Conservation (phyloP, 2,888 invertebrate genomes). For the Helobdella robusta region DNA sequence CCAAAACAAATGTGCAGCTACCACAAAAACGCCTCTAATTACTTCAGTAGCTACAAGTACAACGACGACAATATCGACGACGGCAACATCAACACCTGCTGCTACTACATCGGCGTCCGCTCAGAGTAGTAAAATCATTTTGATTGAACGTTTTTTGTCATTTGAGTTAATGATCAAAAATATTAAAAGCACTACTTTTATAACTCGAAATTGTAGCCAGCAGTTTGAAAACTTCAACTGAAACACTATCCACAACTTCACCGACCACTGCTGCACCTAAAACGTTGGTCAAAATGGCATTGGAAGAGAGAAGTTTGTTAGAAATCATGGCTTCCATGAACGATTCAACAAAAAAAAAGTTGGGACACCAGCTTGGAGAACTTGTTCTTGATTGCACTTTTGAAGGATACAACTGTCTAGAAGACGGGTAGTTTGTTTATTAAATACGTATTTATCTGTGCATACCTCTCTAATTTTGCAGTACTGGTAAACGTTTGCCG, state of each 20-base stretch:
- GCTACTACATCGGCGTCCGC: too few species aligned
- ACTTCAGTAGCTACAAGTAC: background rate
- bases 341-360: background rate
- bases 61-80: background rate
- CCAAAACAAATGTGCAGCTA: background rate
- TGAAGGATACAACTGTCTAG: slow-evolving; percentile 6
- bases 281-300: background rate
- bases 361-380: slow-evolving; percentile 6
- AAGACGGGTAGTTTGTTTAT: background rate
- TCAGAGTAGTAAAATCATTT: too few species aligned
- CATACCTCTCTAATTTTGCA: too few species aligned
- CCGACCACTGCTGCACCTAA: background rate
- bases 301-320: background rate
- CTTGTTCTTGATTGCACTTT: slow-evolving; percentile 6
- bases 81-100: too few species aligned
- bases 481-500: too few species aligned
- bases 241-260: background rate
- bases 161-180: too few species aligned
- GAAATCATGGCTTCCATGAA: background rate
- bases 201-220: too few species aligned
- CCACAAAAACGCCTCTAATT: background rate
- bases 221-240: too few species aligned
- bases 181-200: too few species aligned
- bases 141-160: too few species aligned
- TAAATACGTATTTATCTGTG: too few species aligned